These are phyloP conservation scores for Fragum whitleyi DNA, from an alignment of 2,888 invertebrate species.

Conservation along the genomic window DNA sequence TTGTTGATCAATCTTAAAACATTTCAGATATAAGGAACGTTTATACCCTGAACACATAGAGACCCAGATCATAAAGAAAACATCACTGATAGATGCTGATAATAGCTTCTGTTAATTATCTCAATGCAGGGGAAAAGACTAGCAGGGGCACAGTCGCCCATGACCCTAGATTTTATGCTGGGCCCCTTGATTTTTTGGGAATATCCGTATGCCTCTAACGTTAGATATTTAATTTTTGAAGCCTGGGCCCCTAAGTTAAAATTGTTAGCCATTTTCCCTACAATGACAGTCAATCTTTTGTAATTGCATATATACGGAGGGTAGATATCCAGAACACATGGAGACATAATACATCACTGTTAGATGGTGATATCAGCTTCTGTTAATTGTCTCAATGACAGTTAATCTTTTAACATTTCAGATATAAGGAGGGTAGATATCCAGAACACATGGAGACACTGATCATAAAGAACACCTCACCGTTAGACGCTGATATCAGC, in stretches of 20 bases:
- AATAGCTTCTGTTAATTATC: conserved; percentile 85
- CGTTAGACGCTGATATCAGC: conserved; percentile 84
- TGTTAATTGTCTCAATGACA: conserved; percentile 84
- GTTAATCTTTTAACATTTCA: conserved; percentile 64
- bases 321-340: conserved; percentile 84
- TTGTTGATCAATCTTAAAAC: no score
- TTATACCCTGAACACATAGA: conserved; percentile 85
- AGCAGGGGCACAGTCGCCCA: no score
- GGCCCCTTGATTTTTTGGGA: no score
- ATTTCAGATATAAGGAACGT: conserved; percentile 74
- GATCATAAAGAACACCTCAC: conserved; percentile 84
- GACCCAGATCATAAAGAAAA: no score
- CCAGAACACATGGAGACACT: conserved; percentile 85
- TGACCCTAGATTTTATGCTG: no score
- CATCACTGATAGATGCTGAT: conserved; percentile 84
- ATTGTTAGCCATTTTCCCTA: no score
- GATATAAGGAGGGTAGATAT: conserved; percentile 61
- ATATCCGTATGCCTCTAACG: no score
- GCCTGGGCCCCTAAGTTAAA: no score
- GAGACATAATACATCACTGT: conserved; percentile 84
- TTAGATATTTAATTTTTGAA: no score
- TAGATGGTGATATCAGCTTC: conserved; percentile 84
- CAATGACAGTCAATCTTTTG: no score
- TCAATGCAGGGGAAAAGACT: no score
- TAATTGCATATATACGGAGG: conserved; percentile 73